Conservation (phyloP, 1,140 invertebrate species). For the Homarus americanus region DNA sequence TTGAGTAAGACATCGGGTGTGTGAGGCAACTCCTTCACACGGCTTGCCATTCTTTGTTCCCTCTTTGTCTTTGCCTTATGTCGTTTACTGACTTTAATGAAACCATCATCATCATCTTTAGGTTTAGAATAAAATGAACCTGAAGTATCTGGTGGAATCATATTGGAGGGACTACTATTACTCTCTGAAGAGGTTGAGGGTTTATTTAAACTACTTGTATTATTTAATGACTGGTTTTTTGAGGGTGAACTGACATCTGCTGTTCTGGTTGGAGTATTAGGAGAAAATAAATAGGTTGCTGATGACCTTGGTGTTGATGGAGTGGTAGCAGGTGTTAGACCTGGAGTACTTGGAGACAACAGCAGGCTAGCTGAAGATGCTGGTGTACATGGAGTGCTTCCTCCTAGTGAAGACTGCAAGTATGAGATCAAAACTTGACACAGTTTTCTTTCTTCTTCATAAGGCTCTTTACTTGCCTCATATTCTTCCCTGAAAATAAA, state of each 20-base stretch:
- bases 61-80: constrained; percentile 7
- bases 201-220: neutral
- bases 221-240: neutral
- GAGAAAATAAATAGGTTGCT: neutral
- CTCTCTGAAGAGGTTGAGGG: constrained; percentile 7
- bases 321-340: constrained; percentile 11
- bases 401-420: constrained; percentile 37
- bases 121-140: constrained; percentile 61
- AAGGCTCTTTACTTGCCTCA: constrained; percentile 62
- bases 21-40: constrained; percentile 58
- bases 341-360: neutral
- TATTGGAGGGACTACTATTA: neutral
- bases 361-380: neutral
- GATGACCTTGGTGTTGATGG: neutral
- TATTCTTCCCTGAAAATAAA: constrained; percentile 50
- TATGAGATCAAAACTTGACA: constrained; percentile 54
- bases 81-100: constrained; percentile 38
- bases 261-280: neutral
- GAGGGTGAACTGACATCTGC: neutral
- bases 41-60: constrained; percentile 32
- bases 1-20: constrained; percentile 65
- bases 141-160: constrained; percentile 35
- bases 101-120: constrained; percentile 34
- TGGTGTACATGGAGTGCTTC: constrained; percentile 22
- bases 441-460: constrained; percentile 63